A percentile compares a stretch with the other conserved stretches of the same genome.
These are phyloP conservation scores for Siderastrea siderea DNA, from an alignment of 92 coral and sea anemone species.

Conservation along the genomic window DNA sequence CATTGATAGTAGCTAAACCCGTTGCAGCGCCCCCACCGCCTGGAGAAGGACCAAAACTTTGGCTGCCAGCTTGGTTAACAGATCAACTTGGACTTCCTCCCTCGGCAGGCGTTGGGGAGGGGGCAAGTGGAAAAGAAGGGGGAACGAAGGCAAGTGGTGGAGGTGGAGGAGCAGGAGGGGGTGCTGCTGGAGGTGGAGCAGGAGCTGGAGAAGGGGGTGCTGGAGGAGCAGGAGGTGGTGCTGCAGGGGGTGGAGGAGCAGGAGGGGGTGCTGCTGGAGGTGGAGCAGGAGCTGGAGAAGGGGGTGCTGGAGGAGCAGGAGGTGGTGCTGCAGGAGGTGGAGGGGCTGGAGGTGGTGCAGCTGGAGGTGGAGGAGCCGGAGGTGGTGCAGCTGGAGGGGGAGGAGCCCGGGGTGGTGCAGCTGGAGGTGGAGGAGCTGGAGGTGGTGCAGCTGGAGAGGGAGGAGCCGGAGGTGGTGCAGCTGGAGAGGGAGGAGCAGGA, in stretches of 20 bases:
- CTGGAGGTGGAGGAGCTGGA: slow-evolving; percentile 28
- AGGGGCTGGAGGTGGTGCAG: slow-evolving; percentile 40
- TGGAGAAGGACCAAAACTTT: slow-evolving; percentile 68
- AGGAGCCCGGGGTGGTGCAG: slow-evolving; percentile 7
- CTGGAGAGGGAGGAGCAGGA: slow-evolving; percentile 31
- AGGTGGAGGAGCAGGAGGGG: slow-evolving; percentile 44
- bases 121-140: slow-evolving; percentile 34
- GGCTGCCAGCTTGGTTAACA: slow-evolving; percentile 89
- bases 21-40: slow-evolving; percentile 59
- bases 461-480: slow-evolving; percentile 38
- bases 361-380: slow-evolving; percentile 28
- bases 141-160: slow-evolving; percentile 43
- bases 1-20: slow-evolving; percentile 79
- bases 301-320: slow-evolving; percentile 44
- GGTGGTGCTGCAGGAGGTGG: slow-evolving; percentile 42
- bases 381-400: slow-evolving; percentile 20
- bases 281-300: slow-evolving; percentile 65
- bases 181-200: slow-evolving; percentile 41
- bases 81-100: slow-evolving; percentile 80
- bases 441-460: slow-evolving; percentile 37
- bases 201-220: slow-evolving; percentile 62
- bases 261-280: slow-evolving; percentile 68
- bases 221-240: slow-evolving; percentile 56
- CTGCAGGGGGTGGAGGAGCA: slow-evolving; percentile 57
- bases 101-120: slow-evolving; percentile 40